phyloP scores from a whole-genome alignment of 2,888 invertebrate species.

The Melanchra persicariae region DNA sequence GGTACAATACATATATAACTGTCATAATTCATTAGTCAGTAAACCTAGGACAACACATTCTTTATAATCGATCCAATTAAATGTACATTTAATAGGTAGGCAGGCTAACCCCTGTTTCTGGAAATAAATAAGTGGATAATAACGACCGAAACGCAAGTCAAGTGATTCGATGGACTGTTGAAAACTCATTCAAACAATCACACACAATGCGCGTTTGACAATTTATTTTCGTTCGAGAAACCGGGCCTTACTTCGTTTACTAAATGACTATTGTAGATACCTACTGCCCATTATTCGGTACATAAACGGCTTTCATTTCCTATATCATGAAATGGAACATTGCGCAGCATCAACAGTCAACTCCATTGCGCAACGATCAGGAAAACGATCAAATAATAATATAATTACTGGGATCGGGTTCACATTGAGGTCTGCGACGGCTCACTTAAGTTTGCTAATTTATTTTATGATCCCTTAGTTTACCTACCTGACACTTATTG shows the following conservation, averaged over 20 bases:
- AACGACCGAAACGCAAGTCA: too few relatives aligned
- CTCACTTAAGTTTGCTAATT: slow-evolving; percentile 18
- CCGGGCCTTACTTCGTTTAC: neutral
- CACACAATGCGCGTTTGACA: too few relatives aligned
- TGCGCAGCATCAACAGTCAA: slow-evolving; percentile 23
- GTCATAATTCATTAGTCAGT: slow-evolving; percentile 1
- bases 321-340: slow-evolving; percentile 23
- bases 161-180: too few relatives aligned
- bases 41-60: neutral
- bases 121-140: too few relatives aligned
- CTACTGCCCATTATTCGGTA: slow-evolving; percentile 11
- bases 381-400: slow-evolving; percentile 43
- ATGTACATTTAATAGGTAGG: neutral
- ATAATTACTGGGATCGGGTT: slow-evolving; percentile 39
- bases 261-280: neutral
- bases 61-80: neutral
- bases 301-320: slow-evolving; percentile 20
- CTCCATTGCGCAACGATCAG: slow-evolving; percentile 30
- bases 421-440: neutral
- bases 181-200: too few relatives aligned
- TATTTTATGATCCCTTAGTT: slow-evolving; percentile 26
- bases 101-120: too few relatives aligned
- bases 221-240: too few relatives aligned
- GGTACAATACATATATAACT: too few relatives aligned
- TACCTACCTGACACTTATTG: neutral